phyloP scores from a whole-genome alignment of 2,113 vertebrate genomes.

The Pterocles orientalis region DNA sequence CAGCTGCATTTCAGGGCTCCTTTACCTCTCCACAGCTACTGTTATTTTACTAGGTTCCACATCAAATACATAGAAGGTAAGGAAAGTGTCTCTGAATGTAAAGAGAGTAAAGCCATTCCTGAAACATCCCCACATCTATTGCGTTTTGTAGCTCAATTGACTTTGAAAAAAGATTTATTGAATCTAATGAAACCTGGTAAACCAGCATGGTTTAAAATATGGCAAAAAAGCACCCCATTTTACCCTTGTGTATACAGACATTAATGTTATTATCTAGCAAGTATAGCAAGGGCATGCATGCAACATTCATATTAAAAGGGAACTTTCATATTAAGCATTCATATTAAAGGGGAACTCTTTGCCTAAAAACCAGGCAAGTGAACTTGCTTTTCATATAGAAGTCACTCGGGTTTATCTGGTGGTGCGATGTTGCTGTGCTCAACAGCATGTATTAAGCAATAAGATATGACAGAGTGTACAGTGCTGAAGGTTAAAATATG shows the following conservation, averaged over 20 bases:
- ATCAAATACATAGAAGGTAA: neutral
- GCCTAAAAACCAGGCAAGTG: neutral
- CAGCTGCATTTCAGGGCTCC: neutral
- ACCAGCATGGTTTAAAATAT: neutral
- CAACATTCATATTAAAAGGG: neutral
- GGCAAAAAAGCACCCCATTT: neutral
- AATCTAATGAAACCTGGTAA: neutral
- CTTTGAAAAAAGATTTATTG: neutral
- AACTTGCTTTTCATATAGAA: neutral
- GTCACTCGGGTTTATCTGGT: neutral
- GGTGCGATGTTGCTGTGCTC: neutral
- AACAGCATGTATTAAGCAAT: neutral
- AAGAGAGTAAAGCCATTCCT: neutral
- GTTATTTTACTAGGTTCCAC: neutral
- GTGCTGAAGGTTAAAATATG: slow-evolving; percentile 57
- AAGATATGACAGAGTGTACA: slow-evolving; percentile 22
- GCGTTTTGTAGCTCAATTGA: neutral
- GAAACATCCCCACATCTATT: neutral
- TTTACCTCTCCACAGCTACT: neutral
- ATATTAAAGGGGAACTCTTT: neutral
- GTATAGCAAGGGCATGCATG: neutral
- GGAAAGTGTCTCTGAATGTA: neutral
- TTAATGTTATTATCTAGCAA: neutral
- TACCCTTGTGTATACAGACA: neutral
- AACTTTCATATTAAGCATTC: neutral